Base-by-base conservation (phyloP, 2,888 invertebrate species). In the Tromatobia lineatoria region DNA sequence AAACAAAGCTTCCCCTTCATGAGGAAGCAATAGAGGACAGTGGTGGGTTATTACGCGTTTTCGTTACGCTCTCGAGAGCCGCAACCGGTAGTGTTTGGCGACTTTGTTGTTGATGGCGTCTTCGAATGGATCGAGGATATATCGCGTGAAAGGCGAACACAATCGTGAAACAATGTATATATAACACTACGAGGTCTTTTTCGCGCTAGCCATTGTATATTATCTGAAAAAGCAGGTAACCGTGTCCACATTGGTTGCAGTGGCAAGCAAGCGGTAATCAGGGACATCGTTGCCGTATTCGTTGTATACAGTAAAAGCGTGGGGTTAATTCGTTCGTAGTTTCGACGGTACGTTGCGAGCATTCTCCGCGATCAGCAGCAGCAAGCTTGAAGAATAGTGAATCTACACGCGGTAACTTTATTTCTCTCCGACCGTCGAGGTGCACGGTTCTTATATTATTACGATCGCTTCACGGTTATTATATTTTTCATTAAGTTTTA, bases 381-480 rank as follows among this genome's bases (percentile, higher is more conserved):
- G 69, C 47, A 7, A 71, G 74, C 71, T 34, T 71, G 78, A 80
- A 70, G 69, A 74, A 67, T 77, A 50, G 25, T 25, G 52, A 61
- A 47, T 54, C 38, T 15, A 59, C 18, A 64, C 38, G 70, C 57
- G 45, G 78, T 69, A 54, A 47, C 71, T 85, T 86, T 83, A 77
- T 87, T 83, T 83, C 69, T 47, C 54, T 70, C 79, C 57, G 80
- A 47, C 52, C 74, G 71, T 23, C 66, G 83, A 67, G 74, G 52
- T 83, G 82, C 50, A 77, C 64, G 52, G 79, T 75, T 45, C 42
- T 52, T 18, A 74, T 34, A 45, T 15, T 42, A 42, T 54, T 20
- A 23, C 25, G 10, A 25, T 1, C 54, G 25, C 10, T 54, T 11
- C 54, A 10, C 0, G 38, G 38, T 38, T 38, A 38, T 38, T 10